Conservation (phyloP, 1,140 invertebrate genomes). For the Sarcophaga bullata region DNA sequence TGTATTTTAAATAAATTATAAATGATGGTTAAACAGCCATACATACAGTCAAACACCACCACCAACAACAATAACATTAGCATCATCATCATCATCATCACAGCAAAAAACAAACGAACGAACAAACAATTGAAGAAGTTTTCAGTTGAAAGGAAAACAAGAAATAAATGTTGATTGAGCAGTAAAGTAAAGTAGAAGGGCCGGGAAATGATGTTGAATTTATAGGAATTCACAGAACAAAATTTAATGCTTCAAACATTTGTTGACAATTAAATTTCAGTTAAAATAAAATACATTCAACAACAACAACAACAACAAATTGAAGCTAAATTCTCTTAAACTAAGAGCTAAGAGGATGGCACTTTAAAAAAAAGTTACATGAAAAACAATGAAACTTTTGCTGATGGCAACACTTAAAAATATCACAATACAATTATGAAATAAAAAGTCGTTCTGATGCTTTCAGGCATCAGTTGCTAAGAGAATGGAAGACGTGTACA, state of each 20-base stretch:
- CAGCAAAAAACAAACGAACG: no score
- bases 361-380: background rate
- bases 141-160: background rate
- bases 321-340: background rate
- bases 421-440: background rate
- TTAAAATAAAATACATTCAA: background rate
- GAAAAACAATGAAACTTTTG: conserved; percentile 20
- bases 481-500: background rate
- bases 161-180: background rate
- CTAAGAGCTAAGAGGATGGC: background rate
- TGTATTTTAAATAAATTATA: conserved; percentile 19
- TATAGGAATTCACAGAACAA: background rate
- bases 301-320: no score
- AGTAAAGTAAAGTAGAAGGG: background rate
- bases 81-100: background rate
- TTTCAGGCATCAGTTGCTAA: no score
- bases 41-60: background rate
- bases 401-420: conserved; percentile 15
- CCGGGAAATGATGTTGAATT: background rate
- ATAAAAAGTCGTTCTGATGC: background rate
- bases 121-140: no score
- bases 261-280: conserved; percentile 34
- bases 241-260: conserved; percentile 37
- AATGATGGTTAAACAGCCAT: background rate
- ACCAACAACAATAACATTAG: background rate